Evolutionary conservation across 1,140 invertebrate species (phyloP).

Genomic region (Macrocentrus cingulum): DNA sequence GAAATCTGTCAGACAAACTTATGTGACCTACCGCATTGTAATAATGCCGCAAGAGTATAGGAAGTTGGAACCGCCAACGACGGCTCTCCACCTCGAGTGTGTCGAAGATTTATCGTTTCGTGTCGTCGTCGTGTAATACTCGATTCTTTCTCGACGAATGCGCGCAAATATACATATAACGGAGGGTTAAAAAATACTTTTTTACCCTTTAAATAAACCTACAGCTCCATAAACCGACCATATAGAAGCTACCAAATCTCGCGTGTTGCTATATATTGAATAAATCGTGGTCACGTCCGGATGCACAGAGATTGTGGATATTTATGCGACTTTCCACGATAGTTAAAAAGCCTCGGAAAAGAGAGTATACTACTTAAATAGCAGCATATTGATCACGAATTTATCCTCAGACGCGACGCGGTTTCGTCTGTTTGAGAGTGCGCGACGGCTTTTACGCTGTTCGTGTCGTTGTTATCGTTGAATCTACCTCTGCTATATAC

Average conservation of each 20-base stretch:
- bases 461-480: conserved; percentile 2
- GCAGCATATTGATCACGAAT: not conserved
- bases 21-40: conserved; percentile 35
- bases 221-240: too few species aligned
- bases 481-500: not conserved
- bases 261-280: not conserved
- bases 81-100: conserved; percentile 42
- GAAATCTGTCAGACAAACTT: conserved; percentile 14
- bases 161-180: too few species aligned
- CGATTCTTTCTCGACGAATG: conserved; percentile 36
- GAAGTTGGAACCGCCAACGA: conserved; percentile 22
- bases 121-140: conserved; percentile 17
- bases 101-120: conserved; percentile 43
- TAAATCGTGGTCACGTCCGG: conserved; percentile 5
- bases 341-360: not conserved
- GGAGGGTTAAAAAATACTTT: too few species aligned
- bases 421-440: too few species aligned
- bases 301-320: not conserved
- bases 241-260: too few species aligned
- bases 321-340: conserved; percentile 9
- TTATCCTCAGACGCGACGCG: too few species aligned
- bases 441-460: conserved; percentile 9
- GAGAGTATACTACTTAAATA: not conserved
- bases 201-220: too few species aligned
- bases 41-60: conserved; percentile 37